Percentiles rank a stretch among this genome's conserved stretches.
These are phyloP conservation scores for Orchesella cincta DNA, from an alignment of 1,140 invertebrate genomes.

Conservation along the genomic window DNA sequence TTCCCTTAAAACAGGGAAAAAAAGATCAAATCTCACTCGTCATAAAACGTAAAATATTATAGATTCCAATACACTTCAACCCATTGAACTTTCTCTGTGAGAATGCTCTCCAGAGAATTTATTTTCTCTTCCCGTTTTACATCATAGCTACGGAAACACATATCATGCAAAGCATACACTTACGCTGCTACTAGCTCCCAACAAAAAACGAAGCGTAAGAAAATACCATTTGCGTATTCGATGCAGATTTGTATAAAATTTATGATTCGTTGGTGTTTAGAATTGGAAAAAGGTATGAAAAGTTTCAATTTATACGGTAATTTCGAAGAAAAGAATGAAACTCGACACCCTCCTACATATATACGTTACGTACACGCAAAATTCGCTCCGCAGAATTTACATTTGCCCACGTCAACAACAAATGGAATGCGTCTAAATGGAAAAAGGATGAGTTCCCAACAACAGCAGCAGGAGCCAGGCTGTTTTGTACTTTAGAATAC, in stretches of 20 bases:
- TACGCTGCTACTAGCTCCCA: too few species aligned
- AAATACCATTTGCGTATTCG: background rate
- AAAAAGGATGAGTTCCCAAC: too few species aligned
- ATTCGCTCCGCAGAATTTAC: too few species aligned
- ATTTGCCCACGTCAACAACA: too few species aligned
- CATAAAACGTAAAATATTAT: slow-evolving; percentile 29
- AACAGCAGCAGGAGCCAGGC: too few species aligned
- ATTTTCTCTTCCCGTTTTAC: background rate
- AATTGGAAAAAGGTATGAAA: slow-evolving; percentile 22
- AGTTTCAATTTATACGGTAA: slow-evolving; percentile 22
- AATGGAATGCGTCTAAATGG: too few species aligned
- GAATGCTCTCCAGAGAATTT: slow-evolving; percentile 7
- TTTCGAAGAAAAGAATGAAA: background rate
- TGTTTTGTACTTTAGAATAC: too few species aligned
- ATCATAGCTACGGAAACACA: too few species aligned
- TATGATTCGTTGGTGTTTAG: slow-evolving; percentile 15
- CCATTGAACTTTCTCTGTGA: slow-evolving; percentile 20
- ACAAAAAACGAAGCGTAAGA: too few species aligned
- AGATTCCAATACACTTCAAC: slow-evolving; percentile 18
- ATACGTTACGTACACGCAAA: too few species aligned
- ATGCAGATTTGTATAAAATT: slow-evolving; percentile 24
- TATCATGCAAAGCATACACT: too few species aligned
- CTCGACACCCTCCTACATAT: too few species aligned
- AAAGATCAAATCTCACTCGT: slow-evolving; percentile 29
- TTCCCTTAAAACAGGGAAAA: background rate